Conservation (phyloP, 1,140 invertebrate species). For the Drosophila rhopaloa region DNA sequence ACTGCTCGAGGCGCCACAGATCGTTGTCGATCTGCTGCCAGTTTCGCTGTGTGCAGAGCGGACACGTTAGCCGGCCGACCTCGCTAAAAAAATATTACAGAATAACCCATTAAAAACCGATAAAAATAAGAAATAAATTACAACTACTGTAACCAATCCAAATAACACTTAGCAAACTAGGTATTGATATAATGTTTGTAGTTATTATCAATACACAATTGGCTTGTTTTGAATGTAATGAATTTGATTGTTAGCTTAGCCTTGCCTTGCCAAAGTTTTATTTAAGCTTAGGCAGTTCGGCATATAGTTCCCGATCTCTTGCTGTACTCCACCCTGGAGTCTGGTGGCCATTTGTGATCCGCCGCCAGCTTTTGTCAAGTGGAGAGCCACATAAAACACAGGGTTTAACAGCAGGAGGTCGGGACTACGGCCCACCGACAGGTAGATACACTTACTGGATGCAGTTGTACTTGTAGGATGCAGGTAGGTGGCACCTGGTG, state of each 20-base stretch:
- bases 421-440: slow-evolving; percentile 4
- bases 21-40: slow-evolving; percentile 95
- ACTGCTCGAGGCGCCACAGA: slow-evolving; percentile 94
- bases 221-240: too few relatives aligned
- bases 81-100: slow-evolving; percentile 86
- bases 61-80: slow-evolving; percentile 90
- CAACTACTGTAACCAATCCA: neutral
- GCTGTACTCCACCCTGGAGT: slow-evolving; percentile 68
- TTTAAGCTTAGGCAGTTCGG: slow-evolving; percentile 1
- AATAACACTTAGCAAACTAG: too few relatives aligned
- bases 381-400: slow-evolving; percentile 61
- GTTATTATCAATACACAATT: too few relatives aligned
- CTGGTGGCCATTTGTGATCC: slow-evolving; percentile 37
- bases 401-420: slow-evolving; percentile 27
- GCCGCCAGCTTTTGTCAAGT: slow-evolving; percentile 74
- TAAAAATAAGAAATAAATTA: neutral
- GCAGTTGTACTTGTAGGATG: slow-evolving; percentile 88
- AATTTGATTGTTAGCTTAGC: slow-evolving; percentile 18
- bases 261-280: neutral
- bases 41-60: slow-evolving; percentile 92
- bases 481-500: slow-evolving; percentile 86
- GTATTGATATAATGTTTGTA: too few relatives aligned
- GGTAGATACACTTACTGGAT: slow-evolving; percentile 87
- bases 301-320: slow-evolving; percentile 20
- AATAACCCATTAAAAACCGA: slow-evolving; percentile 9